Percentiles rank a stretch among this genome's conserved stretches.
Evolutionary conservation across 2,888 invertebrate species (phyloP).

Genomic region (Agrochola circellaris): DNA sequence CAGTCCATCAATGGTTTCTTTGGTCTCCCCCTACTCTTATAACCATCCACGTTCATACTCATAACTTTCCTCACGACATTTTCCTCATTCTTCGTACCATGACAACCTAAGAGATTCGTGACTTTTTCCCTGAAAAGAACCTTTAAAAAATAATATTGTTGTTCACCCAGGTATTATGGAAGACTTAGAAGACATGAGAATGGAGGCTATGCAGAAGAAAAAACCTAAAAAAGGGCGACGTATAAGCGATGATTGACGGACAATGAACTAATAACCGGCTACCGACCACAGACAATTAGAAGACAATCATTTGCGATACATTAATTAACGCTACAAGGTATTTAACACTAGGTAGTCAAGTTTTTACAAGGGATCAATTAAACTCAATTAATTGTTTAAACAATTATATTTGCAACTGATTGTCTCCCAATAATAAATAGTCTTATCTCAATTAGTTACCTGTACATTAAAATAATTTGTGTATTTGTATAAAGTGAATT

Average conservation of each 20-base stretch:
- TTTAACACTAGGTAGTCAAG: conserved; percentile 36
- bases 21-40: background rate
- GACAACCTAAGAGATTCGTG: background rate
- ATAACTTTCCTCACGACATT: background rate
- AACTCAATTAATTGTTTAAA: conserved; percentile 44
- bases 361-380: conserved; percentile 57
- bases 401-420: conserved; percentile 44
- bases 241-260: conserved; percentile 79
- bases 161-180: conserved; percentile 94
- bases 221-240: conserved; percentile 91
- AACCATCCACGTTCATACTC: background rate
- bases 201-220: conserved; percentile 95
- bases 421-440: conserved; percentile 50
- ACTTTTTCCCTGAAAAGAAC: background rate
- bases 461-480: conserved; percentile 56
- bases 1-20: background rate
- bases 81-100: background rate
- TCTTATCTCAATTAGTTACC: conserved; percentile 57
- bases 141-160: background rate
- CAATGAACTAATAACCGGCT: conserved; percentile 18
- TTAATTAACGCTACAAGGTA: conserved; percentile 32
- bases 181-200: conserved; percentile 97
- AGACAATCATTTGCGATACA: conserved; percentile 50
- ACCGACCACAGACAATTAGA: conserved; percentile 34
- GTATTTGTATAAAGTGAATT: conserved; percentile 61